Evolutionary conservation across 2,113 vertebrate genomes (phyloP), one percentile per base, ranked within the genome.

Genomic region (Triplophysa siluroides): DNA sequence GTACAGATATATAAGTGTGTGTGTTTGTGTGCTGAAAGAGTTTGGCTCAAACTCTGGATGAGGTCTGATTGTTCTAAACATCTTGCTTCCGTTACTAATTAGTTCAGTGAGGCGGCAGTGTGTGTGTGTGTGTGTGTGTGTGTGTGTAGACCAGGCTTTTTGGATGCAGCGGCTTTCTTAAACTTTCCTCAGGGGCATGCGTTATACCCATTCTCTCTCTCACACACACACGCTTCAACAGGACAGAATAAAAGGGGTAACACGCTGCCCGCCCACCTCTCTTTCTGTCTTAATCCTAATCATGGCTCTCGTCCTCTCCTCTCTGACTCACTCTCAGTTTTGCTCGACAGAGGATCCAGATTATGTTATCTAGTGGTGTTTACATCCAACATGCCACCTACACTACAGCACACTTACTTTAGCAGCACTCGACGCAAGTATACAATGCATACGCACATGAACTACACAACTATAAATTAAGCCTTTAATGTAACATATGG

Each of bases 81-180:
- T 87, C 89, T 86, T 87, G 89, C 89, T 92, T 93, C 91, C 88
- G 88, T 89, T 89, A 88, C 87, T 91, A 87, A 86, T 93, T 92
- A 93, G 89, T 45, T 75, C 82, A 74, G 79, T 79, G 84, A 82
- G 73, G 68, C 19, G 71, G 81, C 43, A 80, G 84, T 61, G 50
- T 68, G 82, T 78, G 83, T 61, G 38, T 50, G 70, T 78, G 82
- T 76, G 79, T 56, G 83, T 74, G 79, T 83, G 61, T 61, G 38
- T 69, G 19, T 67, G 41, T 72, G 61, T 73, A 26, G n/a, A 58
- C 18, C 62, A 16, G 29, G 33, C 13, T 19, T 38, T 80, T 80
- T 68, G 75, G 69, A 63, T 66, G 75, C 75, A 69, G 71, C 70
- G 70, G 50, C 56, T 43, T 74, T 79, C 76, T 79, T 76, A 71